Percentiles rank a stretch among this genome's conserved stretches.
phyloP scores from a whole-genome alignment of 2,888 invertebrate genomes.

The Vesta saturnalis region DNA sequence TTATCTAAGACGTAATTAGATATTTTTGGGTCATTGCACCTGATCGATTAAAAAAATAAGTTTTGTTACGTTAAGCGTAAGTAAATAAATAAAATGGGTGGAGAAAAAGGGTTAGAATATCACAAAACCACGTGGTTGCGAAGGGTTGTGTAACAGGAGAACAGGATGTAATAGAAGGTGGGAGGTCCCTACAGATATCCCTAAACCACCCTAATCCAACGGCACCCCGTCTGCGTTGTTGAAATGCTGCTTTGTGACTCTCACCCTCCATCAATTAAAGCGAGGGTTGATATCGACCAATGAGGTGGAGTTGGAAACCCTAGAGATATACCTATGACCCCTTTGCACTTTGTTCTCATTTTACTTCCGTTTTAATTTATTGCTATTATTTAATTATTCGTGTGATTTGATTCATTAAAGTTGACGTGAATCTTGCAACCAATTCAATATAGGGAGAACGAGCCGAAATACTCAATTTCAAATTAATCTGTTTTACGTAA shows the following conservation, averaged over 20 bases:
- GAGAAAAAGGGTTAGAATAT: constrained; percentile 14
- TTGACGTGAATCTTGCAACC: too few relatives aligned
- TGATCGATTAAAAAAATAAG: background rate
- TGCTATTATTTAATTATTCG: too few relatives aligned
- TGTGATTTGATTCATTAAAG: too few relatives aligned
- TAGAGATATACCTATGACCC: constrained; percentile 23
- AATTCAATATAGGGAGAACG: too few relatives aligned
- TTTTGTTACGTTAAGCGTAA: too few relatives aligned
- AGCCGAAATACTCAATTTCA: too few relatives aligned
- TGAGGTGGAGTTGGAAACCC: constrained; percentile 36
- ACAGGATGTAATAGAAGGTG: constrained; percentile 48
- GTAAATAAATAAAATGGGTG: constrained; percentile 3
- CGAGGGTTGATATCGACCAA: constrained; percentile 42
- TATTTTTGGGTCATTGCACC: background rate
- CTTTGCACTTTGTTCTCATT: constrained; percentile 2
- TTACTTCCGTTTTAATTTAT: constrained; percentile 8
- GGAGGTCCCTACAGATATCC: constrained; percentile 39
- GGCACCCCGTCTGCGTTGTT: constrained; percentile 24
- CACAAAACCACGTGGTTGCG: constrained; percentile 49
- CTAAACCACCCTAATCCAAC: constrained; percentile 37
- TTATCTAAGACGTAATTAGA: background rate
- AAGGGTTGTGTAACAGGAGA: constrained; percentile 55
- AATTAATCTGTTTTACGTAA: too few relatives aligned
- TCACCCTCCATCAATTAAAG: constrained; percentile 42
- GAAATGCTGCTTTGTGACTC: constrained; percentile 29